Evolutionary conservation across 2,113 vertebrate species (phyloP), one percentile per base, ranked within the genome.

Genomic region (Gambusia holbrooki): DNA sequence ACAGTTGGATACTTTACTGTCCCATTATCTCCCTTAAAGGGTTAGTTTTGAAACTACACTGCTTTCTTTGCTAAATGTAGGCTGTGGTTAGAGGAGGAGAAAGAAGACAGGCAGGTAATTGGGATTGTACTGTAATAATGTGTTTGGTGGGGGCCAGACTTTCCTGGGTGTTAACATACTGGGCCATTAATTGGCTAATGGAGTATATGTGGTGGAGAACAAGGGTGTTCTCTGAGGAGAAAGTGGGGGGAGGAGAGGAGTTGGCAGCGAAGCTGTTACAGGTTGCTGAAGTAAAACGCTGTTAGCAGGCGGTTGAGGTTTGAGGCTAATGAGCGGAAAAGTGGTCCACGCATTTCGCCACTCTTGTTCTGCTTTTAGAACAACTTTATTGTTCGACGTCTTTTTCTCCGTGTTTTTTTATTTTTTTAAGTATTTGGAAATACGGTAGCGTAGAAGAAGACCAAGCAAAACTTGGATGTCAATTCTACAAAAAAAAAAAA

Each of bases 151-250:
- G 83, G 87, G 79, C 81, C 84, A 78, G 84, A 71, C 86, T 88
- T 83, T 89, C 69, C 83, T 87, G 69, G 73, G 54, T 88, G 86
- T 92, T 89, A 90, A 92, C 90, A 92, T 82, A 85, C 87, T 71
- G 80, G 87, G 62, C 88, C 93, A 93, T 93, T 92, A 92, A 93
- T 89, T 90, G 86, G 85, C 88, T 93, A 93, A 94, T 94, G 90
- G 90, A 87, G 88, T 90, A 85, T 87, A 69, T 88, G 82, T 74
- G 75, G 87, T 61, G 69, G 32, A 45, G 69, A 11, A 54, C 8
- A 54, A 74, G 77, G 83, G 83, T 62, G 73, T 77, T 73, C 79
- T 88, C 84, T 81, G 62, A 78, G 74, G 78, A 70, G 70, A 40
- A 62, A 48, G 25, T 2, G 40, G 72, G 74, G 51, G 42, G 28